Conservation (phyloP, 2,888 invertebrate species). For the Agrotis segetum region DNA sequence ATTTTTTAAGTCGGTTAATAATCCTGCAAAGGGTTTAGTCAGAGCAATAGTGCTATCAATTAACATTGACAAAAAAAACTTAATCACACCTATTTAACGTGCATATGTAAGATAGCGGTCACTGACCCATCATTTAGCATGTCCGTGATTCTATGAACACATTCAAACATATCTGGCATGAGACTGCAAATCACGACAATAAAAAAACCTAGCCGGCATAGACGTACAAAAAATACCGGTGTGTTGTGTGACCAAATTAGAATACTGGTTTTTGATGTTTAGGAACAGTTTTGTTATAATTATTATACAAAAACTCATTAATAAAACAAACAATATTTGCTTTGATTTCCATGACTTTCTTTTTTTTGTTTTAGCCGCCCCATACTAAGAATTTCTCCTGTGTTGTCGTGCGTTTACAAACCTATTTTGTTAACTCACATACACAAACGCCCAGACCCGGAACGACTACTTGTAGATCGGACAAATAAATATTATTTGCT, state of each 20-base stretch:
- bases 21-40: background rate
- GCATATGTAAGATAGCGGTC: background rate
- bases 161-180: background rate
- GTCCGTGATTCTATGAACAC: background rate
- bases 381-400: no score
- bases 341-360: no score
- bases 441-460: no score
- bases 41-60: background rate
- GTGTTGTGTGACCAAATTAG: background rate
- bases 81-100: background rate
- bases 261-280: background rate
- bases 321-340: no score
- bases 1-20: no score
- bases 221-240: background rate
- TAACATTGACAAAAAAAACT: background rate
- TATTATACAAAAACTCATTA: no score
- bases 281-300: no score
- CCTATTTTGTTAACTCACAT: no score
- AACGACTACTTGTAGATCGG: no score
- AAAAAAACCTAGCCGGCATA: background rate
- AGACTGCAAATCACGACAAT: slow-evolving; percentile 10
- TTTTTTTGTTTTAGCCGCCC: no score
- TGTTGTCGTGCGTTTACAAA: no score
- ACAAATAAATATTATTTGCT: no score
- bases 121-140: slow-evolving; percentile 20